These are phyloP conservation scores for Apotomis turbidana DNA, from an alignment of 2,888 invertebrate genomes.

Conservation along the genomic window DNA sequence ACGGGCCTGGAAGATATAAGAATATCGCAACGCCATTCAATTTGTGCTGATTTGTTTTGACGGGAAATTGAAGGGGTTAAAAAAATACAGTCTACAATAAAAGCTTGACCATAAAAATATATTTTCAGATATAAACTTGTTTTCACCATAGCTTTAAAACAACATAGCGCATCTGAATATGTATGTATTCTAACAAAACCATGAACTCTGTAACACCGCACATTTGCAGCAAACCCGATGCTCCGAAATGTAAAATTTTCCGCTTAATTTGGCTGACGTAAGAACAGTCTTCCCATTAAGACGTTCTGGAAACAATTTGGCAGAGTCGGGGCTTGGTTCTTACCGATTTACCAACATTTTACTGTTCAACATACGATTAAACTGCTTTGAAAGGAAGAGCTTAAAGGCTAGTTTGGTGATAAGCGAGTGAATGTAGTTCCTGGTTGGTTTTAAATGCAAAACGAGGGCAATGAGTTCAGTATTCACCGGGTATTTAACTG, in stretches of 20 bases:
- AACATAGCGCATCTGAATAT: constrained; percentile 19
- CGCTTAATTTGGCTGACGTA: constrained; percentile 43
- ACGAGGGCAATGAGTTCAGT: constrained; percentile 39
- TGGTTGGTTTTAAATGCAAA: constrained; percentile 27
- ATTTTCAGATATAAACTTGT: too few species aligned
- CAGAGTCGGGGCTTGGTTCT: constrained; percentile 39
- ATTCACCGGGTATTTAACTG: constrained; percentile 38
- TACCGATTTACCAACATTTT: constrained; percentile 29
- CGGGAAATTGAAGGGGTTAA: too few species aligned
- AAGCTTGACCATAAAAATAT: too few species aligned
- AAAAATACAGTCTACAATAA: too few species aligned
- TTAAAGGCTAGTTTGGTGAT: constrained; percentile 1
- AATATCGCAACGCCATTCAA: too few species aligned
- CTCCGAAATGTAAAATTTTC: constrained; percentile 42
- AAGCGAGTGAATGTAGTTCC: not conserved
- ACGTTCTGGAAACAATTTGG: constrained; percentile 45
- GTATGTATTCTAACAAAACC: constrained; percentile 15
- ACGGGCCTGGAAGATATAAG: too few species aligned
- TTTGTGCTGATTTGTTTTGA: too few species aligned
- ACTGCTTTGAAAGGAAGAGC: not conserved
- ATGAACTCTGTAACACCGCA: constrained; percentile 25
- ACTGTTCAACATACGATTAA: constrained; percentile 25
- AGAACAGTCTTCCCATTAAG: constrained; percentile 43
- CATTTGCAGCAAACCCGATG: constrained; percentile 27
- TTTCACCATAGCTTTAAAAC: not conserved